Conservation (phyloP, 2,113 vertebrate genomes). For the Pterocles burchelli region DNA sequence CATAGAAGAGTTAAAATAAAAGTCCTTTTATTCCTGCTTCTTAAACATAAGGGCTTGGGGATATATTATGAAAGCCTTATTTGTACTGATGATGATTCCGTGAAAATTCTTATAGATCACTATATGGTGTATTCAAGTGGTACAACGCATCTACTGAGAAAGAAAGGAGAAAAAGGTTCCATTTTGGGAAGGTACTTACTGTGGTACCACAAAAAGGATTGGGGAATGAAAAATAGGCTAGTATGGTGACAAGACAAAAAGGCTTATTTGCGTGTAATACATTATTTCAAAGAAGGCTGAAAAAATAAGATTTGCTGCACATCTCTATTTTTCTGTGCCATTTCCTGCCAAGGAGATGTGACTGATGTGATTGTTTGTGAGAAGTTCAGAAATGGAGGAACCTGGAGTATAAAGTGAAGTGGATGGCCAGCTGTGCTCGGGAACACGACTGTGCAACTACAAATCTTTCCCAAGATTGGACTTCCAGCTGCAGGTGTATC, state of each 20-base stretch:
- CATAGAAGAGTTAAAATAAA: not conserved
- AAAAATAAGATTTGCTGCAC: not conserved
- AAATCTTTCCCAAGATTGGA: not conserved
- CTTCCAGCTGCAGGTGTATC: not conserved
- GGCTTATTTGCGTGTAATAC: not conserved
- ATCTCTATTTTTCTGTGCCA: not conserved
- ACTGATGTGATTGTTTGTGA: not conserved
- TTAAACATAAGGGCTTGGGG: not conserved
- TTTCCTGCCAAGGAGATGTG: not conserved
- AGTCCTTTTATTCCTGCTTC: not conserved
- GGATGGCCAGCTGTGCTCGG: not conserved
- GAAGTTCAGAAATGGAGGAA: not conserved
- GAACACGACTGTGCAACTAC: not conserved
- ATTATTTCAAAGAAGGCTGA: not conserved
- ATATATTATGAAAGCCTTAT: not conserved
- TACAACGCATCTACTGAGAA: not conserved
- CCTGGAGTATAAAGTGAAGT: not conserved
- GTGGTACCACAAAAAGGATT: not conserved
- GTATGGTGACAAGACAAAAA: not conserved
- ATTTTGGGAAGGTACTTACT: not conserved
- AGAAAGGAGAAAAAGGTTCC: not conserved
- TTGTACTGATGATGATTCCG: not conserved
- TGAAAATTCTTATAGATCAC: not conserved
- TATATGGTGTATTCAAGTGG: not conserved
- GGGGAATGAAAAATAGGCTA: not conserved